Conservation (phyloP, 2,113 vertebrate species). For the Leptodactylus fuscus region DNA sequence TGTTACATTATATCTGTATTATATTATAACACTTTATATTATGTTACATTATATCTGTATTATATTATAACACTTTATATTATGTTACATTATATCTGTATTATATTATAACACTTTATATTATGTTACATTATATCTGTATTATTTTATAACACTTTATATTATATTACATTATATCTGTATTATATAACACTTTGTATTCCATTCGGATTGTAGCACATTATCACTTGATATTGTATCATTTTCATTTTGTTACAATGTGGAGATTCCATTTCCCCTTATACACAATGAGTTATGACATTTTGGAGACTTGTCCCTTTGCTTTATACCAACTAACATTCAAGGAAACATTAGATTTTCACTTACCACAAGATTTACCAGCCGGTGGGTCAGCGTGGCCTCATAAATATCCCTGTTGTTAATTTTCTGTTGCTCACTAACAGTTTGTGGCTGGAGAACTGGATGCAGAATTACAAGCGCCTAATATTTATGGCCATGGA, state of each 20-base stretch:
- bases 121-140: too few species aligned
- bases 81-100: too few species aligned
- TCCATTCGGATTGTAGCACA: too few species aligned
- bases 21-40: too few species aligned
- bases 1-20: too few species aligned
- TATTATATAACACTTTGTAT: background rate
- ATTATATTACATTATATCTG: background rate
- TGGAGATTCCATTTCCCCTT: background rate
- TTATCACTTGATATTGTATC: background rate
- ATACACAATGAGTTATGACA: background rate
- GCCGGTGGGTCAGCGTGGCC: slow-evolving; percentile 22
- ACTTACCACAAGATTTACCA: slow-evolving; percentile 49
- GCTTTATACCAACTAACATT: slow-evolving; percentile 5
- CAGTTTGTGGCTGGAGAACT: slow-evolving; percentile 42
- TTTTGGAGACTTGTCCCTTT: slow-evolving; percentile 5
- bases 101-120: too few species aligned
- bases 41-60: too few species aligned
- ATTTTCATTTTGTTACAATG: background rate
- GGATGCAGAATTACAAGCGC: slow-evolving; percentile 31
- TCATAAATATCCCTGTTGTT: slow-evolving; percentile 47
- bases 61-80: too few species aligned
- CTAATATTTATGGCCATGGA: slow-evolving; percentile 33
- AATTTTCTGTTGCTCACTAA: slow-evolving; percentile 45
- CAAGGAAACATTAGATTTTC: slow-evolving; percentile 49
- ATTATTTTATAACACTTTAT: background rate